phyloP scores from a whole-genome alignment of 2,797 vertebrate species.

The Sternotherus odoratus region DNA sequence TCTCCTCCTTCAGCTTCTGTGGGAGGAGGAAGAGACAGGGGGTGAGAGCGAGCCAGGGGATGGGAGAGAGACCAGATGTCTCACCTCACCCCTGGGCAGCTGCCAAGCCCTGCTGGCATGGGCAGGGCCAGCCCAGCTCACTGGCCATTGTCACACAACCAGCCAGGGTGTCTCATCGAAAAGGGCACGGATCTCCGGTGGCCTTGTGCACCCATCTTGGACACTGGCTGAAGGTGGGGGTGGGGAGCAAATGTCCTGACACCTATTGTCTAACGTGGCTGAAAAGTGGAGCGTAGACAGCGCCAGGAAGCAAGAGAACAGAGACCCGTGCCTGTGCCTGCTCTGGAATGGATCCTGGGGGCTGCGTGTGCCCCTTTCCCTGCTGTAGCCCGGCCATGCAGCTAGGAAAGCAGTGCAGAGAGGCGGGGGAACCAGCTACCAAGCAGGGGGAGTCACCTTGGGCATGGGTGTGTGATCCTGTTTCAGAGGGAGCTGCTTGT shows the following conservation, averaged over 20 bases:
- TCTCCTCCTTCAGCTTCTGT: conserved; percentile 82
- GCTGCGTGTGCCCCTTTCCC: neutral
- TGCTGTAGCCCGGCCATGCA: neutral
- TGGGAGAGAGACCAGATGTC: neutral
- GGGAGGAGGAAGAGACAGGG: neutral
- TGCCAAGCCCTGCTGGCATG: neutral
- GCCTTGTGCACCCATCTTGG: neutral
- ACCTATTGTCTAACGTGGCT: neutral
- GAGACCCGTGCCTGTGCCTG: neutral
- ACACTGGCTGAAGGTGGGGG: neutral
- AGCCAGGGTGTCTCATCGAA: neutral
- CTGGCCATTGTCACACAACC: neutral
- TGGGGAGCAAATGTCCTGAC: neutral
- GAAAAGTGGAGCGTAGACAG: neutral
- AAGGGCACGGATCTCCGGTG: neutral
- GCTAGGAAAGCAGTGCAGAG: conserved; percentile 38
- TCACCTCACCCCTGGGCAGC: neutral
- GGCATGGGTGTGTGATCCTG: neutral
- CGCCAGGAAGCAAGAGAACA: neutral
- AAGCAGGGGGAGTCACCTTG: neutral
- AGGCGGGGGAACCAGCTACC: neutral
- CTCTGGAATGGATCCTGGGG: conserved; percentile 41
- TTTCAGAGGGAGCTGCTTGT: neutral
- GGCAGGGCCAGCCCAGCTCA: neutral
- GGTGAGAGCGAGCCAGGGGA: neutral